Evolutionary conservation across 2,888 invertebrate species (phyloP).

Genomic region (Panzeria rudis): DNA sequence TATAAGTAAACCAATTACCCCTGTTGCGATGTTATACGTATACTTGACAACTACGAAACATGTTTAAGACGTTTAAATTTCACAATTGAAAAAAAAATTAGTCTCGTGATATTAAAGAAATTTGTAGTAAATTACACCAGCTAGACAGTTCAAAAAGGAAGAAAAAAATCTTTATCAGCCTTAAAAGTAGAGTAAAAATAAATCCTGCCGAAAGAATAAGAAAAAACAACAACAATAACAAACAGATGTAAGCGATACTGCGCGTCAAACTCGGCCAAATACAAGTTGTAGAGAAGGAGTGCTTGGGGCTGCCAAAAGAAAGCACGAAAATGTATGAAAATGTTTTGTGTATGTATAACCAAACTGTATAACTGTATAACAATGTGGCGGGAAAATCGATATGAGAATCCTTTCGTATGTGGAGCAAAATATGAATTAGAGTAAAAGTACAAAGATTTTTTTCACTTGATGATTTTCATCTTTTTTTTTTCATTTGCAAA

Average conservation of each 20-base stretch:
- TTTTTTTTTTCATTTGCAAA: slow-evolving; percentile 8
- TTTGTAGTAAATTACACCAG: background rate
- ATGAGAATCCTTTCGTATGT: slow-evolving; percentile 59
- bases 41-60: background rate
- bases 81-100: background rate
- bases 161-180: background rate
- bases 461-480: slow-evolving; percentile 25
- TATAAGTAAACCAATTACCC: background rate
- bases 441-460: slow-evolving; percentile 26
- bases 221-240: background rate
- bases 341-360: slow-evolving; percentile 67
- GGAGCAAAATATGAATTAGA: slow-evolving; percentile 38
- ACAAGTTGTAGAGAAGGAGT: slow-evolving; percentile 1
- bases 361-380: slow-evolving; percentile 41
- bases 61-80: slow-evolving; percentile 27
- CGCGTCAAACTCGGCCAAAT: slow-evolving; percentile 55
- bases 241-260: slow-evolving; percentile 49
- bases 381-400: slow-evolving; percentile 73
- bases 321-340: background rate
- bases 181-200: slow-evolving; percentile 28
- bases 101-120: slow-evolving; percentile 49
- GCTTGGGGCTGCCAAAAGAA: slow-evolving; percentile 19
- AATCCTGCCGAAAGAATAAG: background rate
- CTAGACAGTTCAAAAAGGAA: slow-evolving; percentile 3
- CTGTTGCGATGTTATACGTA: background rate